These are phyloP conservation scores for Gnathonemus longibarbis DNA, from an alignment of 2,113 vertebrate species.

Conservation along the genomic window DNA sequence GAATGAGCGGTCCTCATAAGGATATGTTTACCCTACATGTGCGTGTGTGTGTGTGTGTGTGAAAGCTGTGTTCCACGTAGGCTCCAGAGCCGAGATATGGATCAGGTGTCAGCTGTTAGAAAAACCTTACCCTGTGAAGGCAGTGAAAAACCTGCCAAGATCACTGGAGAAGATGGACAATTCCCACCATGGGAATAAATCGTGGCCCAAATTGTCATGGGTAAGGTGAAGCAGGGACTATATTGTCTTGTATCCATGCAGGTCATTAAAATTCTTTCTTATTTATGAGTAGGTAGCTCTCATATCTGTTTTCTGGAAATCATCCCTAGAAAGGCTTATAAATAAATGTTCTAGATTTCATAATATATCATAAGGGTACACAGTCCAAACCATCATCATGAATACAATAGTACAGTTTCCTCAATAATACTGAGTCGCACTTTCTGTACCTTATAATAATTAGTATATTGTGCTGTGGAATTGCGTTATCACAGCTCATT, in stretches of 20 bases:
- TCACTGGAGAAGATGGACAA: neutral
- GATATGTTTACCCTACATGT: no score
- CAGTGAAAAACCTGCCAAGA: neutral
- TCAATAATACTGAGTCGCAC: neutral
- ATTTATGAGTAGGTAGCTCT: neutral
- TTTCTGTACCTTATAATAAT: neutral
- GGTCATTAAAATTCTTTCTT: neutral
- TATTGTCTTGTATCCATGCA: neutral
- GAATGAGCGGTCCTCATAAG: no score
- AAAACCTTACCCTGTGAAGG: neutral
- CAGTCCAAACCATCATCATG: neutral
- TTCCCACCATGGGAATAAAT: neutral
- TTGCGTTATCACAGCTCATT: neutral
- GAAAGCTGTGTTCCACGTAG: neutral
- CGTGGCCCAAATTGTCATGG: neutral
- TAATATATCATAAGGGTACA: neutral
- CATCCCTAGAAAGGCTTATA: neutral
- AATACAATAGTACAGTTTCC: neutral
- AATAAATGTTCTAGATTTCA: neutral
- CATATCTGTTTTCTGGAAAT: neutral
- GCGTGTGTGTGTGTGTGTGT: no score
- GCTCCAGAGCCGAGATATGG: neutral
- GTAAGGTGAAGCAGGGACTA: neutral
- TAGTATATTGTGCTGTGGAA: neutral
- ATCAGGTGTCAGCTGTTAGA: neutral